Percentiles rank a stretch among this genome's conserved stretches.
Conservation (phyloP, 2,888 invertebrate genomes). For the Sisyra nigra region DNA sequence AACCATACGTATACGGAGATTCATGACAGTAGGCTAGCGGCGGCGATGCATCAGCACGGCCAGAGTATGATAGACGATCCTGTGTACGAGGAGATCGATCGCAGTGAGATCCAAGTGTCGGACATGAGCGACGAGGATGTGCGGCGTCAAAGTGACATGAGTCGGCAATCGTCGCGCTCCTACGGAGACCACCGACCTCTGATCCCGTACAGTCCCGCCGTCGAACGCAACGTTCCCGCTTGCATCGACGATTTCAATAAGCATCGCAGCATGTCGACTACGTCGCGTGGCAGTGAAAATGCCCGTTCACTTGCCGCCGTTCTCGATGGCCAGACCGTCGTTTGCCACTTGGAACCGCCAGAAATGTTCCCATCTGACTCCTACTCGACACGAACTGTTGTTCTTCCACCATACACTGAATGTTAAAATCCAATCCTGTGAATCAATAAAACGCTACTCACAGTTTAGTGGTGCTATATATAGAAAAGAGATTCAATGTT, state of each 20-base stretch:
- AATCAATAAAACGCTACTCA: too few species aligned
- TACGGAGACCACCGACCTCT: constrained; percentile 70
- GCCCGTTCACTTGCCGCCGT: constrained; percentile 57
- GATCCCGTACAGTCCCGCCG: constrained; percentile 57
- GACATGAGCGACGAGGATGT: constrained; percentile 69
- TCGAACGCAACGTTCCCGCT: constrained; percentile 32
- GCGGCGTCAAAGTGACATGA: constrained; percentile 54
- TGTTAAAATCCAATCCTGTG: constrained; percentile 25
- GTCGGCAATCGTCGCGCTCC: constrained; percentile 53
- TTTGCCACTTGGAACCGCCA: constrained; percentile 69
- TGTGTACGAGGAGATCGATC: constrained; percentile 67
- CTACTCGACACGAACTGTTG: constrained; percentile 35
- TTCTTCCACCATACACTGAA: constrained; percentile 43
- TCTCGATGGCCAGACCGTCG: constrained; percentile 70
- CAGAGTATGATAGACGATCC: constrained; percentile 44
- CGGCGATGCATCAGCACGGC: constrained; percentile 32
- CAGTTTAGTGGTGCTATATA: neutral
- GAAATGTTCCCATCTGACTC: constrained; percentile 30
- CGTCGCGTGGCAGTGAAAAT: constrained; percentile 31
- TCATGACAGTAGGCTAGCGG: constrained; percentile 29
- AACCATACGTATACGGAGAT: constrained; percentile 71
- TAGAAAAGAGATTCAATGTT: neutral
- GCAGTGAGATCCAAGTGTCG: constrained; percentile 53
- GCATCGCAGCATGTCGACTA: constrained; percentile 23
- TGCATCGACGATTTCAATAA: constrained; percentile 16